phyloP scores from a whole-genome alignment of 2,888 invertebrate genomes.

The Parnassius mnemosyne region DNA sequence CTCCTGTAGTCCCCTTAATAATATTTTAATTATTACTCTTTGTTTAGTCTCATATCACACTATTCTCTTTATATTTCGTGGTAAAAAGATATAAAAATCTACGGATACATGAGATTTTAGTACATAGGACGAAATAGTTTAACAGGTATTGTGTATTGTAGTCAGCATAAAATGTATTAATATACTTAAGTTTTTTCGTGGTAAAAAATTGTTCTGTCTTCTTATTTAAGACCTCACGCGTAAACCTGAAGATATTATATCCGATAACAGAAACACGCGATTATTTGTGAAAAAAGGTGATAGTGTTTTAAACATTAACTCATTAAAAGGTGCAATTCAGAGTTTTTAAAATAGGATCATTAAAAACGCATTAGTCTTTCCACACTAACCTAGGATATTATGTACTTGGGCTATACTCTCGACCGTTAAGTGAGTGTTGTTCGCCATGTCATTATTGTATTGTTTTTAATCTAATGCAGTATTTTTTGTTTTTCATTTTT shows the following conservation, averaged over 20 bases:
- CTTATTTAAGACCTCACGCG: background rate
- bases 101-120: no score
- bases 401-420: no score
- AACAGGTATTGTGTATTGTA: no score
- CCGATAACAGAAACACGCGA: background rate
- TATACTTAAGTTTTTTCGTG: no score
- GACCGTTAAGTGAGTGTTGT: conserved; percentile 19
- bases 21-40: no score
- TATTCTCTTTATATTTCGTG: no score
- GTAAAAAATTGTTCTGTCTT: no score
- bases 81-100: no score
- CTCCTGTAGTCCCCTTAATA: no score
- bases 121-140: no score
- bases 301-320: conserved; percentile 10
- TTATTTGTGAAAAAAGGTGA: conserved; percentile 9
- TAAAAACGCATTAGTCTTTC: conserved; percentile 25
- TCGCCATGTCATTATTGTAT: conserved; percentile 9
- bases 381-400: conserved; percentile 17
- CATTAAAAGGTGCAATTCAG: conserved; percentile 12
- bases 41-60: no score
- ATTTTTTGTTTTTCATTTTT: background rate
- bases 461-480: conserved; percentile 17
- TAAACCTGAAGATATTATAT: conserved; percentile 1
- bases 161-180: no score
- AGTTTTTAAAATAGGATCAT: conserved; percentile 21